These are phyloP conservation scores for Sarcophaga peregrina DNA, from an alignment of 1,140 invertebrate species.

Conservation along the genomic window DNA sequence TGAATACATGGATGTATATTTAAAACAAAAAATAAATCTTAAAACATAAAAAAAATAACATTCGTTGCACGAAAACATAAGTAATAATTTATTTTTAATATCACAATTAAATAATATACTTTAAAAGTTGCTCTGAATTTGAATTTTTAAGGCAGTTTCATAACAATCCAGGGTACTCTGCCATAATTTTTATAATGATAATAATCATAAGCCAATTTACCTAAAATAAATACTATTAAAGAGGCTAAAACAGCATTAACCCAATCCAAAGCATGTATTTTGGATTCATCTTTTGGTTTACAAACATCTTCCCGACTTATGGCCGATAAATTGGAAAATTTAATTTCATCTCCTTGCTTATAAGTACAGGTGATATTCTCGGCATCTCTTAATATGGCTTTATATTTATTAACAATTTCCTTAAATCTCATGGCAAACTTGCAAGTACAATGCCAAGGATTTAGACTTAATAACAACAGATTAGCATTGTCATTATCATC, in stretches of 20 bases:
- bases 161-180: slow-evolving; percentile 82
- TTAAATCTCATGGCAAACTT: slow-evolving; percentile 80
- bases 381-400: slow-evolving; percentile 74
- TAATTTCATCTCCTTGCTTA: slow-evolving; percentile 53
- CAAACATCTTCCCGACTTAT: slow-evolving; percentile 77
- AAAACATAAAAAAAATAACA: background rate
- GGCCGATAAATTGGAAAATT: slow-evolving; percentile 74
- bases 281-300: slow-evolving; percentile 68
- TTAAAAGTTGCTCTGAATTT: too few relatives aligned
- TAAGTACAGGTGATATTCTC: slow-evolving; percentile 62
- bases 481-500: slow-evolving; percentile 77
- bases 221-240: slow-evolving; percentile 77
- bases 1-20: slow-evolving; percentile 4
- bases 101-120: too few relatives aligned
- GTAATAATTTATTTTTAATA: too few relatives aligned
- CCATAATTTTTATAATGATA: slow-evolving; percentile 82
- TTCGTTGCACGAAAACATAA: too few relatives aligned
- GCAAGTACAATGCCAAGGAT: slow-evolving; percentile 86
- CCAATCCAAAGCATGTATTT: slow-evolving; percentile 74
- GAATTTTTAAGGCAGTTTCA: slow-evolving; percentile 73
- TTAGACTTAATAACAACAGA: slow-evolving; percentile 76
- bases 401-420: slow-evolving; percentile 78
- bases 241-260: slow-evolving; percentile 76
- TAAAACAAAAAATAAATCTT: slow-evolving; percentile 8
- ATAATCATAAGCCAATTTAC: slow-evolving; percentile 83